These are phyloP conservation scores for Rissa tridactyla DNA, from an alignment of 2,113 vertebrate genomes.

Conservation along the genomic window DNA sequence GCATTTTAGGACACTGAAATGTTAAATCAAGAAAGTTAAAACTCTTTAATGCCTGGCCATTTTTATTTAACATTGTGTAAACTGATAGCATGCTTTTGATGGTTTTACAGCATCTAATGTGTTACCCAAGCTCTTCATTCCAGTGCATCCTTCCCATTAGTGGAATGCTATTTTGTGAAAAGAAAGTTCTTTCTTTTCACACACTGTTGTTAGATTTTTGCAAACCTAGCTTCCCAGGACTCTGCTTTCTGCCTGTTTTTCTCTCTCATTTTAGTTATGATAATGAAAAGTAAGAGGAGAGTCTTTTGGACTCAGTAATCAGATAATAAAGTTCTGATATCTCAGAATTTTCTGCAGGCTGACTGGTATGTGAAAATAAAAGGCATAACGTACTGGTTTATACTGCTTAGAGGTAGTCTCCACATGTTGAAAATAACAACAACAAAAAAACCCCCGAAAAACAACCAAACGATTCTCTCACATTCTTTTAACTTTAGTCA, in stretches of 20 bases:
- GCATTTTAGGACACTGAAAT: neutral
- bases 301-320: neutral
- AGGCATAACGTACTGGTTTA: neutral
- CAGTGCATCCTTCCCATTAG: neutral
- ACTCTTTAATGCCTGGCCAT: neutral
- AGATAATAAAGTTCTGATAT: neutral
- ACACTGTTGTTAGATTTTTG: neutral
- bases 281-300: neutral
- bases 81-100: neutral
- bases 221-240: neutral
- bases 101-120: neutral
- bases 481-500: neutral
- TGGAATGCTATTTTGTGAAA: neutral
- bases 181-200: neutral
- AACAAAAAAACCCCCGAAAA: neutral
- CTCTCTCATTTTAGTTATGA: neutral
- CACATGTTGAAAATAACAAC: neutral
- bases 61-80: neutral
- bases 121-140: neutral
- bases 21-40: neutral
- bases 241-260: neutral
- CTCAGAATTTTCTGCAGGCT: neutral
- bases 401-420: neutral
- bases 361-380: neutral
- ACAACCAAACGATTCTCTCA: neutral